Evolutionary conservation across 2,888 invertebrate genomes (phyloP).

Genomic region (Lycaena phlaeas): DNA sequence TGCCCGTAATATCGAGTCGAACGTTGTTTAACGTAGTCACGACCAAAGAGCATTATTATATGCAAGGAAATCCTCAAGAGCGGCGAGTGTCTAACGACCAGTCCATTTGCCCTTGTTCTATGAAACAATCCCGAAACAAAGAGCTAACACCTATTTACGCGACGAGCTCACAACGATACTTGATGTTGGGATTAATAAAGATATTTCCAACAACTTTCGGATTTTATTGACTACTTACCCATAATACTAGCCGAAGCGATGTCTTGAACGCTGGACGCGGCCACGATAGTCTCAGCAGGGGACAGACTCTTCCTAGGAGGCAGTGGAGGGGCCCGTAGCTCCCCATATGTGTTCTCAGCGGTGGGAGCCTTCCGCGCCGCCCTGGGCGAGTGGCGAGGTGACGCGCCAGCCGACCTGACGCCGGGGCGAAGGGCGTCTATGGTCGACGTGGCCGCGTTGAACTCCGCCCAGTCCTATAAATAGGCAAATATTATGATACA

Average conservation of each 20-base stretch:
- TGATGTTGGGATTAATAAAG: no score
- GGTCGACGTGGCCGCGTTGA: constrained; percentile 77
- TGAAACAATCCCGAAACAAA: no score
- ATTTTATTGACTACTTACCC: no score
- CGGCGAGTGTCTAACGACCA: no score
- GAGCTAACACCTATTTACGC: no score
- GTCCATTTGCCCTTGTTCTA: no score
- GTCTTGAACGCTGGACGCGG: constrained; percentile 58
- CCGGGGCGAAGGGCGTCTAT: constrained; percentile 68
- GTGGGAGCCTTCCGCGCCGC: constrained; percentile 38
- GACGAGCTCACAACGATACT: no score
- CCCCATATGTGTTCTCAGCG: constrained; percentile 57
- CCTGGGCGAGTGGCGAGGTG: constrained; percentile 66
- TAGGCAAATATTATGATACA: background rate
- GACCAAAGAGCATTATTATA: no score
- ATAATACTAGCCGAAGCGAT: constrained; percentile 43
- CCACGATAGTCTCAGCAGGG: constrained; percentile 47
- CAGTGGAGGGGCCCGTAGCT: constrained; percentile 60
- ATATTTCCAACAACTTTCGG: no score
- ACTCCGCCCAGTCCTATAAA: constrained; percentile 73
- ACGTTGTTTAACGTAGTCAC: no score
- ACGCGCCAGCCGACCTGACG: constrained; percentile 70
- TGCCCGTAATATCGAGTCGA: no score
- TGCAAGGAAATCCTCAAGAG: no score
- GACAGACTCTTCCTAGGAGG: constrained; percentile 74